Evolutionary conservation across 2,888 invertebrate genomes (phyloP).

Genomic region (Cryptocephalus primarius): DNA sequence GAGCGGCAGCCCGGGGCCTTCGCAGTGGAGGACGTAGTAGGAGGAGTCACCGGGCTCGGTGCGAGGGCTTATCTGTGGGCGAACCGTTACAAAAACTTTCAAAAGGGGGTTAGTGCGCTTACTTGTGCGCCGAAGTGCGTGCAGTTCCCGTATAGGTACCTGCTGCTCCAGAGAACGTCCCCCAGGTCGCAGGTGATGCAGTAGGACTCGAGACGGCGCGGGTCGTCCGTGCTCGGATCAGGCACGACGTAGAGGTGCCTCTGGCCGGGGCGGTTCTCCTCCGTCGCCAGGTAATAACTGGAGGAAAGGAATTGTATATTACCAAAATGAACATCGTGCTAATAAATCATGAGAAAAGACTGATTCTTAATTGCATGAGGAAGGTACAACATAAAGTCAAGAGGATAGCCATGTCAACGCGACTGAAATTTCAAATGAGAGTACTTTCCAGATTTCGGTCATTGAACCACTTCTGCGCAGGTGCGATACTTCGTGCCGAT

Average conservation of each 20-base stretch:
- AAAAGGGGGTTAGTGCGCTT: constrained; percentile 24
- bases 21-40: constrained; percentile 74
- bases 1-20: constrained; percentile 84
- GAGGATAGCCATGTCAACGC: no score
- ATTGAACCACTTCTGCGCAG: no score
- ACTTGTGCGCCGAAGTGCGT: constrained; percentile 75
- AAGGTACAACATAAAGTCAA: no score
- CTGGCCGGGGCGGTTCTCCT: constrained; percentile 74
- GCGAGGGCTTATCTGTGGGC: constrained; percentile 30
- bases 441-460: no score
- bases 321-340: no score
- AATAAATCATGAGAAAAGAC: no score
- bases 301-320: constrained; percentile 3
- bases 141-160: constrained; percentile 75
- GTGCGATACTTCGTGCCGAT: no score
- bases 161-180: constrained; percentile 66
- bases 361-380: no score
- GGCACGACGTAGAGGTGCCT: constrained; percentile 79
- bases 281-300: constrained; percentile 54
- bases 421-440: no score
- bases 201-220: constrained; percentile 58
- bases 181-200: constrained; percentile 79
- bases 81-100: background rate
- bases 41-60: constrained; percentile 19
- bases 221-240: constrained; percentile 61